Conservation (phyloP, 2,113 vertebrate species). For the Chionodraco myersi region DNA sequence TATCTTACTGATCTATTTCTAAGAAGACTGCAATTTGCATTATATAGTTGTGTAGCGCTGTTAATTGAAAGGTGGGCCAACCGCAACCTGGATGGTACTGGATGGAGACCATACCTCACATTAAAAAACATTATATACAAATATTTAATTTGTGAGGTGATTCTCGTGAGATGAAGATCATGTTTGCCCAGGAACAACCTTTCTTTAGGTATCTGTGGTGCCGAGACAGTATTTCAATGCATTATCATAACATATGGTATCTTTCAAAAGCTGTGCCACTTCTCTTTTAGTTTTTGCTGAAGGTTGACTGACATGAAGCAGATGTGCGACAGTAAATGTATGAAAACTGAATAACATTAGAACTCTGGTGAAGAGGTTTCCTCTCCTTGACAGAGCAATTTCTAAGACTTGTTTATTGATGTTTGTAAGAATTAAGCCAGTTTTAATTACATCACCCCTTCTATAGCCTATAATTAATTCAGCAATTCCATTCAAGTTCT, state of each 20-base stretch:
- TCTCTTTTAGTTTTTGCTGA: slow-evolving; percentile 34
- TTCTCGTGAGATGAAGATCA: background rate
- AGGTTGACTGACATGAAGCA: slow-evolving; percentile 36
- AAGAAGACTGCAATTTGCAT: background rate
- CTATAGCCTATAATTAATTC: background rate
- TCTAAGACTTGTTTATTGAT: background rate
- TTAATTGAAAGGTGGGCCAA: background rate
- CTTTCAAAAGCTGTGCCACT: slow-evolving; percentile 22
- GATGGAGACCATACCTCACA: too few relatives aligned
- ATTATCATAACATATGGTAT: slow-evolving; percentile 13
- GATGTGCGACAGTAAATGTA: slow-evolving; percentile 35
- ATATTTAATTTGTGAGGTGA: background rate
- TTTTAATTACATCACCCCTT: background rate
- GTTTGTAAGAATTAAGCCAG: background rate
- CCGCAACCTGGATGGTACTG: background rate
- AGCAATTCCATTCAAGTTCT: background rate
- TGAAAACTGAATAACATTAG: slow-evolving; percentile 38
- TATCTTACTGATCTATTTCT: background rate
- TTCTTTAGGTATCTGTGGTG: slow-evolving; percentile 11
- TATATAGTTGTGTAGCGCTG: background rate
- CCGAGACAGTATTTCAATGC: slow-evolving; percentile 26
- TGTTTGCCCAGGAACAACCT: background rate
- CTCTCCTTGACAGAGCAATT: background rate
- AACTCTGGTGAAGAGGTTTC: slow-evolving; percentile 15
- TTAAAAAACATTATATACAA: too few relatives aligned